Percentiles rank a stretch among this genome's conserved stretches.
Conservation (phyloP, 1,140 invertebrate genomes). For the Ctenoplectra terminalis region DNA sequence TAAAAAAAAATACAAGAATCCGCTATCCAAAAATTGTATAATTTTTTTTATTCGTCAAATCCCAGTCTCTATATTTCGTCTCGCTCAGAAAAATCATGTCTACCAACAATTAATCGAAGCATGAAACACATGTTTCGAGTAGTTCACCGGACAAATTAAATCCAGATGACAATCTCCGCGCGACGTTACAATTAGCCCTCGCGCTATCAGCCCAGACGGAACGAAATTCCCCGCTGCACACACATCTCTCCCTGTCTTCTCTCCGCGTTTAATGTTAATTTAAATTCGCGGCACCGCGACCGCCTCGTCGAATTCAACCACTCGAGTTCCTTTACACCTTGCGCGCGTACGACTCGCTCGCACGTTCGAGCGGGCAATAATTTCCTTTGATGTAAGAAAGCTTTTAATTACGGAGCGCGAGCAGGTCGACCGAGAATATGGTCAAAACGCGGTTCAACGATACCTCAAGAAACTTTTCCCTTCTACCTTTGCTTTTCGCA, state of each 20-base stretch:
- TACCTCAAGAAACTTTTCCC: conserved; percentile 13
- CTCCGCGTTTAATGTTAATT: conserved; percentile 22
- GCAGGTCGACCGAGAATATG: conserved; percentile 16
- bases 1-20: too few species aligned
- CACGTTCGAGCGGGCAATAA: conserved; percentile 18
- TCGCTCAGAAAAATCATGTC: too few species aligned
- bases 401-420: conserved; percentile 30
- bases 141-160: neutral
- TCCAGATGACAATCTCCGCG: neutral
- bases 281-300: neutral
- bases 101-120: too few species aligned
- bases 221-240: neutral
- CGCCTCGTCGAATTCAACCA: conserved; percentile 1
- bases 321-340: neutral
- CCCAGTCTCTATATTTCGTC: too few species aligned
- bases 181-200: conserved; percentile 4
- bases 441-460: conserved; percentile 30
- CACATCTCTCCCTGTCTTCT: too few species aligned
- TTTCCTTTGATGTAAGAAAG: conserved; percentile 41
- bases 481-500: neutral
- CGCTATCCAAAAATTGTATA: too few species aligned
- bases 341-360: conserved; percentile 3
- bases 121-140: neutral
- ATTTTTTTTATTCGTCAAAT: too few species aligned
- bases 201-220: conserved; percentile 6